phyloP scores from a whole-genome alignment of 2,797 vertebrate genomes.

The Potorous gilbertii region DNA sequence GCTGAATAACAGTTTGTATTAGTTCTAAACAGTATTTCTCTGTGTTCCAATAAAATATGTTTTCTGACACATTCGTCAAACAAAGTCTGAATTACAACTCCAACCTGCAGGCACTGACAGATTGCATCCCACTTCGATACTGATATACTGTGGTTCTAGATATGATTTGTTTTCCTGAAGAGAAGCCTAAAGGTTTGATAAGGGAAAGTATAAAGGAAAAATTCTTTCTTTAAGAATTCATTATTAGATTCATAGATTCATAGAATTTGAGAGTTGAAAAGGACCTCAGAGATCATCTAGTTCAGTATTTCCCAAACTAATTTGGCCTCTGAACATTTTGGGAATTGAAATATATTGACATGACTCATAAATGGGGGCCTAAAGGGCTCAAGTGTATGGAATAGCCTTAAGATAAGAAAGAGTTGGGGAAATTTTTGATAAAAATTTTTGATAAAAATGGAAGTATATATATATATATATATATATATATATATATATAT shows the following conservation, averaged over 20 bases:
- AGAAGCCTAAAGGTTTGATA: slow-evolving; percentile 32
- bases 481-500: too few relatives aligned
- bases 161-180: slow-evolving; percentile 60
- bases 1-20: slow-evolving; percentile 11
- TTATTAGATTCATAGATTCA: slow-evolving; percentile 22
- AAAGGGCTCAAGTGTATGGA: neutral
- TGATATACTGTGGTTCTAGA: neutral
- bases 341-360: neutral
- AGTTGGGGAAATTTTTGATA: neutral
- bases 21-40: slow-evolving; percentile 30
- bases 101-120: slow-evolving; percentile 23
- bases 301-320: neutral
- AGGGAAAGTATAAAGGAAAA: neutral
- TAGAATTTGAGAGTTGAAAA: neutral
- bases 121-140: slow-evolving; percentile 33
- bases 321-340: neutral
- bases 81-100: slow-evolving; percentile 15
- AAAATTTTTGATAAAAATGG: neutral
- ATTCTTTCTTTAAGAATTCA: slow-evolving; percentile 27
- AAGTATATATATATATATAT: too few relatives aligned
- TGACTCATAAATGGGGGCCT: neutral
- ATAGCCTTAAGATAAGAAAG: neutral
- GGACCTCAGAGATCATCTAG: neutral
- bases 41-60: slow-evolving; percentile 26
- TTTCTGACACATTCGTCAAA: slow-evolving; percentile 59